phyloP scores from a whole-genome alignment of 2,888 invertebrate species.

The Hemaris fuciformis region DNA sequence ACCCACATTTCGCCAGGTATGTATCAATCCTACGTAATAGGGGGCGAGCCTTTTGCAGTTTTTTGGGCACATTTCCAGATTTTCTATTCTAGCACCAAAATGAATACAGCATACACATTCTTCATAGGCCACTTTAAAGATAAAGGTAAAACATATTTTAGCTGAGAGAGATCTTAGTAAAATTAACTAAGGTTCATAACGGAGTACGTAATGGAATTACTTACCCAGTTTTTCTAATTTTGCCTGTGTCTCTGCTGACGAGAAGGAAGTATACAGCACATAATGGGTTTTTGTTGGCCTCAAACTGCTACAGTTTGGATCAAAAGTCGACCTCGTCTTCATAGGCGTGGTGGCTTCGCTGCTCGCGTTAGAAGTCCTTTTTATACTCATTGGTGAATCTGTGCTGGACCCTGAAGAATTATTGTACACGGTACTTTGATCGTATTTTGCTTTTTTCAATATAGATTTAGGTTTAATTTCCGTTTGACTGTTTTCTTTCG shows the following conservation, averaged over 20 bases:
- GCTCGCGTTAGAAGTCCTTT: constrained; percentile 41
- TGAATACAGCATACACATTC: too few species aligned
- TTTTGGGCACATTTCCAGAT: too few species aligned
- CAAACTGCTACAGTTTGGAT: constrained; percentile 27
- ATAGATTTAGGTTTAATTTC: constrained; percentile 33
- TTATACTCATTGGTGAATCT: constrained; percentile 46
- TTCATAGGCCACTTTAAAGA: too few species aligned
- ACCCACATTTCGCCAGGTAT: too few species aligned
- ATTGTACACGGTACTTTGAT: constrained; percentile 59
- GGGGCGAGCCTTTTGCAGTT: too few species aligned
- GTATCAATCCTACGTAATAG: too few species aligned
- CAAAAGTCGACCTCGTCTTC: constrained; percentile 36
- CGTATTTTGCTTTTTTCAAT: constrained; percentile 32
- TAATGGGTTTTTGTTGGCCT: constrained; percentile 43
- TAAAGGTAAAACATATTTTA: too few species aligned
- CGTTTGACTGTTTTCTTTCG: constrained; percentile 28
- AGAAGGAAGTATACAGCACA: constrained; percentile 67
- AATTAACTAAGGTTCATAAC: too few species aligned
- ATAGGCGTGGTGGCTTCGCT: constrained; percentile 44
- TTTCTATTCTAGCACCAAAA: too few species aligned
- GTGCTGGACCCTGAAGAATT: constrained; percentile 48
- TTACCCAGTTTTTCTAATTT: constrained; percentile 65
- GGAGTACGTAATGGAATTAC: constrained; percentile 19
- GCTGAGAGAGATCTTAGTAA: too few species aligned
- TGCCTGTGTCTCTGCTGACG: constrained; percentile 50